Percentiles rank a stretch among this genome's conserved stretches.
These are phyloP conservation scores for Rutilus rutilus DNA, from an alignment of 2,113 vertebrate species.

Conservation along the genomic window DNA sequence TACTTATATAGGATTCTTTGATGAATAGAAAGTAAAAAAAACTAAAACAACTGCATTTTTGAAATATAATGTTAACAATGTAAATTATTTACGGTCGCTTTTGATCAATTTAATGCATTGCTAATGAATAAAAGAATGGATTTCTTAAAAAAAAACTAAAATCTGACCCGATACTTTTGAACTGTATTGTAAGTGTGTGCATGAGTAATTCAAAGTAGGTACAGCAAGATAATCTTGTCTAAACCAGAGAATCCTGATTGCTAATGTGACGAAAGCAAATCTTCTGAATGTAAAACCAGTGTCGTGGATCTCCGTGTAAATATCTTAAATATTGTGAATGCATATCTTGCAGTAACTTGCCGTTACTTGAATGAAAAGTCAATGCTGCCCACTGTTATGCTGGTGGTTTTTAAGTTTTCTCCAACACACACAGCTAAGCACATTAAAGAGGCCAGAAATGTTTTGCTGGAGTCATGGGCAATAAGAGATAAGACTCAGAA, in stretches of 20 bases:
- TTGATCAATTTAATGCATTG: background rate
- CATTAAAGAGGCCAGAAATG: slow-evolving; percentile 1
- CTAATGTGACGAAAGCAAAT: background rate
- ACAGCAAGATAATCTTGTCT: too few species aligned
- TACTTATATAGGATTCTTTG: too few species aligned
- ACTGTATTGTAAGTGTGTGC: background rate
- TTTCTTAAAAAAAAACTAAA: background rate
- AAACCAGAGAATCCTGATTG: background rate
- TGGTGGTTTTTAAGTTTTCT: background rate
- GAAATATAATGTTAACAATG: background rate
- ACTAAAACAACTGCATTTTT: too few species aligned
- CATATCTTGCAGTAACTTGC: slow-evolving; percentile 11
- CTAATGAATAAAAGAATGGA: background rate
- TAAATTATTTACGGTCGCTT: too few species aligned
- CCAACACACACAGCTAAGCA: slow-evolving; percentile 14
- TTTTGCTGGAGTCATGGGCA: slow-evolving; percentile 20
- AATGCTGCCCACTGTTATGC: background rate
- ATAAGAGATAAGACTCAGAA: slow-evolving; percentile 7
- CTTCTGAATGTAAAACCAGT: background rate
- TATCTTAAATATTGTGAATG: background rate
- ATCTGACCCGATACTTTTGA: background rate
- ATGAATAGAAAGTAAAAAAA: too few species aligned
- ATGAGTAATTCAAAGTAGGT: background rate
- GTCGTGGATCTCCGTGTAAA: background rate
- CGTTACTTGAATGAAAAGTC: background rate